A percentile compares a stretch with the other conserved stretches of the same genome.
Conservation (phyloP, 2,888 invertebrate genomes). For the Aricia artaxerxes region DNA sequence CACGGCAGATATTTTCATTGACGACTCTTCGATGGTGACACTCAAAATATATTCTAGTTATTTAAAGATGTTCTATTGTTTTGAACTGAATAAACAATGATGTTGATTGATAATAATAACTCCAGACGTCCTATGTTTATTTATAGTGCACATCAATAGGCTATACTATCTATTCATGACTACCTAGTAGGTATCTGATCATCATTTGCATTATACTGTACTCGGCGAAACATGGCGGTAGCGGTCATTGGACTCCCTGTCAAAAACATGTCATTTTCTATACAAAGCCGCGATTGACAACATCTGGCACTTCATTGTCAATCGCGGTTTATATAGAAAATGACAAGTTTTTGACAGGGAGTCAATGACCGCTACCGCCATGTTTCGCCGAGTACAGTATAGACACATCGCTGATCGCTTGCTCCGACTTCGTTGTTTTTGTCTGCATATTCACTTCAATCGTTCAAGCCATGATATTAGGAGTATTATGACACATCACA, state of each 20-base stretch:
- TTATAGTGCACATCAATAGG: not conserved
- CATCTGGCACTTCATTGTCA: too few species aligned
- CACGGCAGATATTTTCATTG: not conserved
- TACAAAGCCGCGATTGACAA: too few species aligned
- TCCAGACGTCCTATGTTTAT: not conserved
- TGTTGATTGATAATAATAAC: slow-evolving; percentile 2
- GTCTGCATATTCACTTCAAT: not conserved
- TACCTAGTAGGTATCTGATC: not conserved
- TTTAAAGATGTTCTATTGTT: not conserved
- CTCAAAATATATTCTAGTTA: not conserved
- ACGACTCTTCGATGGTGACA: not conserved
- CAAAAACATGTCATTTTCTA: too few species aligned
- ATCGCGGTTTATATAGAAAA: too few species aligned
- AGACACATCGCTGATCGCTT: not conserved
- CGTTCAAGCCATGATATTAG: not conserved
- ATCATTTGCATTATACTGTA: not conserved
- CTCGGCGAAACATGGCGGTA: too few species aligned
- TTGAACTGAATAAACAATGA: not conserved
- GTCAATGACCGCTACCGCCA: too few species aligned
- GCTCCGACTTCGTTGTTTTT: not conserved
- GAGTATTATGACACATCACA: not conserved
- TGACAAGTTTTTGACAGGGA: too few species aligned
- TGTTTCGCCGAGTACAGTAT: too few species aligned
- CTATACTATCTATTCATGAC: not conserved
- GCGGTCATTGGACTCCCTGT: too few species aligned